These are phyloP conservation scores for Stegostoma tigrinum DNA, from an alignment of 2,113 vertebrate species.

Conservation along the genomic window DNA sequence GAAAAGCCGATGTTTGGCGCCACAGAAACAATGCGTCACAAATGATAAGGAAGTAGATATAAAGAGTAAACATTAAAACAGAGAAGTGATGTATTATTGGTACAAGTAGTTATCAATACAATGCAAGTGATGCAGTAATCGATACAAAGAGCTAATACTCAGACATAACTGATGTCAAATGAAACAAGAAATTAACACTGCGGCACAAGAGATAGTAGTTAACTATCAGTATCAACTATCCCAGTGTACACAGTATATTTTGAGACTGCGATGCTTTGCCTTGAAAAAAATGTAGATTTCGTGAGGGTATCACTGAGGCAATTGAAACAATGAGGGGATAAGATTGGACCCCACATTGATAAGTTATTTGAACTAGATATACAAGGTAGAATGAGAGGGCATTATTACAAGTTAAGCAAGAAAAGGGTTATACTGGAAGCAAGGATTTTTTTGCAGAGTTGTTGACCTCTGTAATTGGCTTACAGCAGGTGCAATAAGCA, in stretches of 20 bases:
- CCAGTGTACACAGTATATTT: neutral
- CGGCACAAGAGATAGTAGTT: neutral
- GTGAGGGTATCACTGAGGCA: neutral
- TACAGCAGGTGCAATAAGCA: neutral
- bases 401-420: neutral
- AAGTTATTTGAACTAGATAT: neutral
- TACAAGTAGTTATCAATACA: neutral
- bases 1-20: neutral
- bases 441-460: neutral
- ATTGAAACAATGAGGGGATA: neutral
- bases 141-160: neutral
- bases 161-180: neutral
- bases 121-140: neutral
- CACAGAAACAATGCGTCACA: neutral
- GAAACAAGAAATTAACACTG: neutral
- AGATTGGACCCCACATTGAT: neutral
- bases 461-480: neutral
- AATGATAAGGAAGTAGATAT: neutral
- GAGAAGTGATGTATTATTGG: neutral
- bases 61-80: neutral
- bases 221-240: neutral
- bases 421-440: neutral
- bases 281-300: neutral
- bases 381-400: neutral
- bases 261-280: neutral